These are phyloP conservation scores for Idris sp. DNA, from an alignment of 1,140 invertebrate species.

Conservation along the genomic window DNA sequence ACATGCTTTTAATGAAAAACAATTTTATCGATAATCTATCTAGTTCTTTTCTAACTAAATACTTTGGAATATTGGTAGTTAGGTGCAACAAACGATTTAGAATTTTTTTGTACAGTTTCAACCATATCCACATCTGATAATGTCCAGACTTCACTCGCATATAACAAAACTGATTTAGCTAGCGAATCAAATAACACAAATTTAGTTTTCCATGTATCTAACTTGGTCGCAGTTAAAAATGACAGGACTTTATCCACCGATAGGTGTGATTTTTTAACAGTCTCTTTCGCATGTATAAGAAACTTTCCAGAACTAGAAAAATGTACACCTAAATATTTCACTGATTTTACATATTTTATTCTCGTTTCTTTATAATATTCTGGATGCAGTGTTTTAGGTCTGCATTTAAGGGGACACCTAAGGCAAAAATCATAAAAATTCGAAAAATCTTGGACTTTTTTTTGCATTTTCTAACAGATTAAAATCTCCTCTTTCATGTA, in stretches of 20 bases:
- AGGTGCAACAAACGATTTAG: constrained; percentile 4
- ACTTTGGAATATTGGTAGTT: constrained; percentile 4
- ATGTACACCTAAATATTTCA: constrained; percentile 8
- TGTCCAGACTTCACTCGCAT: constrained; percentile 12
- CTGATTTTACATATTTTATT: constrained; percentile 9
- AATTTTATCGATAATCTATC: constrained; percentile 1
- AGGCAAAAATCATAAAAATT: too few relatives aligned
- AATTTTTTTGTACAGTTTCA: constrained; percentile 12
- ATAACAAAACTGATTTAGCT: constrained; percentile 3
- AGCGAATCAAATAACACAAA: not conserved
- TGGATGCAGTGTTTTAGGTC: not conserved
- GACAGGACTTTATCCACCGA: not conserved
- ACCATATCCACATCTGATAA: not conserved
- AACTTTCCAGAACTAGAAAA: constrained; percentile 11
- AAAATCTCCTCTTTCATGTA: too few relatives aligned
- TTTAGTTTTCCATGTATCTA: constrained; percentile 3
- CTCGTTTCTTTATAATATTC: not conserved
- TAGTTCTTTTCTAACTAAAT: constrained; percentile 6
- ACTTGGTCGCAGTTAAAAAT: not conserved
- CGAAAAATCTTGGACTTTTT: too few relatives aligned
- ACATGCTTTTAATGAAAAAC: not conserved
- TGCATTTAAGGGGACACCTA: constrained; percentile 12
- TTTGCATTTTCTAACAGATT: too few relatives aligned
- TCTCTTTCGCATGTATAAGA: not conserved
- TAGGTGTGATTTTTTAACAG: constrained; percentile 1